Percentiles rank a stretch among this genome's conserved stretches.
Conservation (phyloP, 2,797 vertebrate species). For the Chaetodon trifasciatus region DNA sequence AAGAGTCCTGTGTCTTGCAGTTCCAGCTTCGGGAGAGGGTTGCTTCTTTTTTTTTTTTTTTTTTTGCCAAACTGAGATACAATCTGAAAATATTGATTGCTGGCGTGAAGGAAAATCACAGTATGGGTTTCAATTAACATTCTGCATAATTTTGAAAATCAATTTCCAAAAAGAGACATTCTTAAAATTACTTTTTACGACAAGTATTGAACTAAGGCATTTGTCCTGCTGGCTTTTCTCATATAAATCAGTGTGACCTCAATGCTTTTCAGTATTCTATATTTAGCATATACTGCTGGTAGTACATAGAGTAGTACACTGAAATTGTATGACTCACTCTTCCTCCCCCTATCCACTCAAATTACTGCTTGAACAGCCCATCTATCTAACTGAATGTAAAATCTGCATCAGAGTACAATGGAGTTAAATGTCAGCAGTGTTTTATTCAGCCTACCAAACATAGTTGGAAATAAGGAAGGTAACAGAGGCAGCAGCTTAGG, state of each 20-base stretch:
- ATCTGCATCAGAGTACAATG: constrained; percentile 31
- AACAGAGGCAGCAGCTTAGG: constrained; percentile 42
- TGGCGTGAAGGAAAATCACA: constrained; percentile 30
- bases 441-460: constrained; percentile 32
- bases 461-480: constrained; percentile 34
- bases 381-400: constrained; percentile 41
- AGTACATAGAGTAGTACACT: constrained; percentile 13
- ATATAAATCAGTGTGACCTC: constrained; percentile 10
- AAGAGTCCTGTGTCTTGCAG: background rate
- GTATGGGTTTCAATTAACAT: constrained; percentile 35
- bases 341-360: constrained; percentile 26
- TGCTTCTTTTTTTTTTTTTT: background rate
- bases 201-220: constrained; percentile 20
- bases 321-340: constrained; percentile 51
- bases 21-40: background rate
- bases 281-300: constrained; percentile 29
- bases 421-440: constrained; percentile 43
- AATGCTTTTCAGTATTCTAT: constrained; percentile 17
- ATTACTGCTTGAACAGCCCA: constrained; percentile 25
- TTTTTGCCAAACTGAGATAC: constrained; percentile 16
- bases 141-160: background rate
- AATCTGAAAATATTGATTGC: constrained; percentile 32
- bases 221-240: background rate
- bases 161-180: constrained; percentile 2
- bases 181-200: constrained; percentile 6